phyloP scores from a whole-genome alignment of 2,797 vertebrate species.

The Aeoliscus strigatus region DNA sequence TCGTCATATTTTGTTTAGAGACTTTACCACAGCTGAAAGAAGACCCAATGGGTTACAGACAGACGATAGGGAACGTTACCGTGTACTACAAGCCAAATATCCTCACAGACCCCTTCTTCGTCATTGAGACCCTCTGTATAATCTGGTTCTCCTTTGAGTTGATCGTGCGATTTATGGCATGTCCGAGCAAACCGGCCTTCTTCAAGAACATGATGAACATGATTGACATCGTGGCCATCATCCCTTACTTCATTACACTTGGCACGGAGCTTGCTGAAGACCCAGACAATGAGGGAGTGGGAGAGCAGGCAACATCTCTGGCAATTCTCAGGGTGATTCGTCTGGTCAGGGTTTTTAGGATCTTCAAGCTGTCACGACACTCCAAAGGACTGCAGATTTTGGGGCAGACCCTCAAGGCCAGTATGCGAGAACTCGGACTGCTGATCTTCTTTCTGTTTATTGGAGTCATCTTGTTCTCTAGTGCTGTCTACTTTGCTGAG shows the following conservation, averaged over 20 bases:
- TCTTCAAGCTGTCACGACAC: conserved; percentile 99
- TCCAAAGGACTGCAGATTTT: conserved; percentile 99
- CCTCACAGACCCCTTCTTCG: conserved; percentile 95
- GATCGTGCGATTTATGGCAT: conserved; percentile 94
- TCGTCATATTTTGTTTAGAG: conserved; percentile 98
- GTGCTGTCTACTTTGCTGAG: conserved; percentile 98
- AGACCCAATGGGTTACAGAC: conserved; percentile 72
- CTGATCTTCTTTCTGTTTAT: conserved; percentile 99
- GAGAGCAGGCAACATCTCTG: conserved; percentile 97
- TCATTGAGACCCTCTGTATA: conserved; percentile 96
- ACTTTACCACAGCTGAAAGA: conserved; percentile 93
- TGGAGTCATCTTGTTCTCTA: conserved; percentile 98
- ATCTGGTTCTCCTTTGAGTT: conserved; percentile 99
- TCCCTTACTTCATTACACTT: conserved; percentile 97
- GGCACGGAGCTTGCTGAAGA: conserved; percentile 97
- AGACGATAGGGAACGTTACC: conserved; percentile 83
- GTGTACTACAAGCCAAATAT: conserved; percentile 87
- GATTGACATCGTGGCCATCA: conserved; percentile 98
- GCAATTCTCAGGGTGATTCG: conserved; percentile 99
- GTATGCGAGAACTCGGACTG: conserved; percentile 96
- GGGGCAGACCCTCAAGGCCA: conserved; percentile 98
- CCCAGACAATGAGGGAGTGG: conserved; percentile 81
- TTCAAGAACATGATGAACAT: conserved; percentile 99
- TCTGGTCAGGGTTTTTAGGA: conserved; percentile 98
- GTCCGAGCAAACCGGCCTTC: conserved; percentile 96